phyloP scores from a whole-genome alignment of 2,888 invertebrate species.

The Hartigia nigra region DNA sequence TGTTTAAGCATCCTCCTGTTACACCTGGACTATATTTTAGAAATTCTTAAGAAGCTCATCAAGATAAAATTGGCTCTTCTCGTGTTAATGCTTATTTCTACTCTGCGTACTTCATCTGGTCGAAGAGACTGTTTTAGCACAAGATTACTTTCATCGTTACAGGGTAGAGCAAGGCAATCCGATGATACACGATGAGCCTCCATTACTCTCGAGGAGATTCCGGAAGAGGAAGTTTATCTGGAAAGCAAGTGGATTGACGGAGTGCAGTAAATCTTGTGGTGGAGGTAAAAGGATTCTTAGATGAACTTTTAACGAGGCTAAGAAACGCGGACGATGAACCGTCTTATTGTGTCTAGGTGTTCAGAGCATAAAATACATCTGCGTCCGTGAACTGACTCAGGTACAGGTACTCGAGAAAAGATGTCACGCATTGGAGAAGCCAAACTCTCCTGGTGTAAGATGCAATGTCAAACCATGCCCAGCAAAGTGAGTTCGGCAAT shows the following conservation, averaged over 20 bases:
- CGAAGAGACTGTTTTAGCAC: conserved; percentile 11
- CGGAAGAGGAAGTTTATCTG: conserved; percentile 74
- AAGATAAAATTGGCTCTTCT: neutral
- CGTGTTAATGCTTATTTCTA: neutral
- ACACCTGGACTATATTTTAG: neutral
- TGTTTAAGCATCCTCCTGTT: no score
- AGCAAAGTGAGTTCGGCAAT: conserved; percentile 68
- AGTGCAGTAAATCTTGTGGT: conserved; percentile 85
- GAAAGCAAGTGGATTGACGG: conserved; percentile 82
- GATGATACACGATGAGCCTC: conserved; percentile 29
- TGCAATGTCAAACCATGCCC: conserved; percentile 85
- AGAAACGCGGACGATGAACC: neutral
- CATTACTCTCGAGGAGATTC: conserved; percentile 37
- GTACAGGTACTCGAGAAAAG: conserved; percentile 71
- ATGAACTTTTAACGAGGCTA: neutral
- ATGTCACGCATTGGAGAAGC: conserved; percentile 73
- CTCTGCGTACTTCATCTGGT: neutral
- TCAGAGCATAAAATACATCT: conserved; percentile 77
- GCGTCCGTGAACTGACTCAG: conserved; percentile 77
- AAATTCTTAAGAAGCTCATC: neutral
- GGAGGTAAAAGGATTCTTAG: conserved; percentile 69
- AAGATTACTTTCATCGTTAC: neutral
- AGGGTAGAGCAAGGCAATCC: conserved; percentile 6
- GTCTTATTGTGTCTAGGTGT: conserved; percentile 65
- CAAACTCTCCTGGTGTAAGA: conserved; percentile 69